phyloP scores from a whole-genome alignment of 2,888 invertebrate species.

The Pollenia griseotomentosa region DNA sequence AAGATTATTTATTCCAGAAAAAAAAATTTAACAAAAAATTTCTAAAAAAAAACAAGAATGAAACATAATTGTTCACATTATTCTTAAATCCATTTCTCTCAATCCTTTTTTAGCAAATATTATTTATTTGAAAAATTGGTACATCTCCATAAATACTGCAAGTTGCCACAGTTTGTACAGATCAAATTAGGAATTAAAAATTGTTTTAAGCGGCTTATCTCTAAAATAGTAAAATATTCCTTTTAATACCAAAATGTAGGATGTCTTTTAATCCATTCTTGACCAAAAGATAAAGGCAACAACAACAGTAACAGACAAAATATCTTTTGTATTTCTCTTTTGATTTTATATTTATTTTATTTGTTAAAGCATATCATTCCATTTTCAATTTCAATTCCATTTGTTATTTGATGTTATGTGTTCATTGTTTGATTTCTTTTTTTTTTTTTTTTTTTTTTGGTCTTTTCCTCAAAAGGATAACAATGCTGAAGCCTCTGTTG shows the following conservation, averaged over 20 bases:
- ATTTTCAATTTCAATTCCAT: constrained; percentile 62
- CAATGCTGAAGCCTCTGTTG: constrained; percentile 25
- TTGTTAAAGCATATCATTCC: constrained; percentile 62
- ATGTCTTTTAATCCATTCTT: constrained; percentile 24
- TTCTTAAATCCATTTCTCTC: no score
- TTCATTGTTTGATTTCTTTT: constrained; percentile 69
- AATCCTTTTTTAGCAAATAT: no score
- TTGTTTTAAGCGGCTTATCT: neutral
- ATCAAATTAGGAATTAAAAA: no score
- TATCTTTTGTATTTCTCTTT: constrained; percentile 19
- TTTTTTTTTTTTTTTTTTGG: no score
- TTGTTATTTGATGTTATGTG: constrained; percentile 68
- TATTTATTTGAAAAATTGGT: no score
- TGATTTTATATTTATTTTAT: constrained; percentile 62
- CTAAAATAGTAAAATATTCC: no score
- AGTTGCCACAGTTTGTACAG: no score
- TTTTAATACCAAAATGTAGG: constrained; percentile 12
- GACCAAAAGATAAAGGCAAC: constrained; percentile 7
- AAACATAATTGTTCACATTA: no score
- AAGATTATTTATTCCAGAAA: no score
- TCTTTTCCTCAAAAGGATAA: constrained; percentile 62
- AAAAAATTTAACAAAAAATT: no score
- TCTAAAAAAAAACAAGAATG: no score
- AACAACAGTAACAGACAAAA: neutral
- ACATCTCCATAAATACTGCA: no score